These are phyloP conservation scores for Botia kubotai DNA, from an alignment of 2,797 vertebrate genomes.

Conservation along the genomic window DNA sequence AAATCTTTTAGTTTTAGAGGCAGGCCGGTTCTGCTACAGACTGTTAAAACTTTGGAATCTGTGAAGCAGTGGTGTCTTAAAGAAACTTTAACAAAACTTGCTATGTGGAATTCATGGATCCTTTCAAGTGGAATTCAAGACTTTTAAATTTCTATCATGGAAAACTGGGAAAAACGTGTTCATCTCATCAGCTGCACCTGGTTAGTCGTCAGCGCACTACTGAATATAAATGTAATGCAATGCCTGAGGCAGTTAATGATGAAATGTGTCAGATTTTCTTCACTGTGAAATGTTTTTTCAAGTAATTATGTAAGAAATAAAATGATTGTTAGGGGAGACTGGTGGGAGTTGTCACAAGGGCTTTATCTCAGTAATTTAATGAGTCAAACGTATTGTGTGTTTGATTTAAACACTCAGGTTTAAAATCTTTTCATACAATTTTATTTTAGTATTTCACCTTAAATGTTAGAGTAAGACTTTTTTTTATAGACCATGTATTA, in stretches of 20 bases:
- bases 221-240: slow-evolving; percentile 16
- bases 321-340: neutral
- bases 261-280: neutral
- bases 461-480: too few species aligned
- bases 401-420: neutral
- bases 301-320: neutral
- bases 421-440: too few species aligned
- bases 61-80: neutral
- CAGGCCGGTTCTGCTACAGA: neutral
- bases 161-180: neutral
- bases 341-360: neutral
- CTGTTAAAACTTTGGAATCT: neutral
- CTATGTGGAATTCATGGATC: neutral
- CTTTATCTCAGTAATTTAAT: neutral
- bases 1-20: slow-evolving; percentile 26
- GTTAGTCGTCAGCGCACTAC: neutral
- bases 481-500: too few species aligned
- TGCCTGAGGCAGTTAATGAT: neutral
- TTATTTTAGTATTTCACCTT: too few species aligned
- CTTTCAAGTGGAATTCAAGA: neutral
- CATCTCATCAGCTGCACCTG: neutral
- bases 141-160: neutral
- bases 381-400: neutral
- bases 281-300: neutral
- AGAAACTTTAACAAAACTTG: neutral